phyloP scores from a whole-genome alignment of 64 coral and sea anemone genomes.

The Pocillopora verrucosa region DNA sequence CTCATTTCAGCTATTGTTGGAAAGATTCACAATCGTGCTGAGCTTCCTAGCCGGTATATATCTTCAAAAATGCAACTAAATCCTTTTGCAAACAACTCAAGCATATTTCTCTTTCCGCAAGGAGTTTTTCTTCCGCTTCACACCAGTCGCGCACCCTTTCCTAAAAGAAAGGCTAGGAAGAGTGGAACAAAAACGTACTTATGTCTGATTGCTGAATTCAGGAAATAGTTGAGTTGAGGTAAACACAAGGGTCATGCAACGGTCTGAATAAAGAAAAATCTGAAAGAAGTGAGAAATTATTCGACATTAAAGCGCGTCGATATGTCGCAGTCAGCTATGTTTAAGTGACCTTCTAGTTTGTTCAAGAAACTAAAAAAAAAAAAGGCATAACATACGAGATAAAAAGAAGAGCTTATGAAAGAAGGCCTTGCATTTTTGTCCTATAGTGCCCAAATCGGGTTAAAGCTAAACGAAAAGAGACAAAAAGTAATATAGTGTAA shows the following conservation, averaged over 20 bases:
- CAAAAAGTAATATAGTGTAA: too few species aligned
- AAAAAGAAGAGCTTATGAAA: too few species aligned
- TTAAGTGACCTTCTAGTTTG: too few species aligned
- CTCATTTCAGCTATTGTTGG: not conserved
- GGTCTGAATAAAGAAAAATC: not conserved
- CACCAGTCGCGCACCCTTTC: not conserved
- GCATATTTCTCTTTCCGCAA: not conserved
- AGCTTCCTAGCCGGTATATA: too few species aligned
- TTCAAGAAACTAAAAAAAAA: too few species aligned
- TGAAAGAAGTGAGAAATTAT: not conserved
- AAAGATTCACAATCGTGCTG: not conserved
- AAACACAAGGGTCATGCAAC: not conserved
- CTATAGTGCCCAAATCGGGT: too few species aligned
- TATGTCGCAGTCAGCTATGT: not conserved
- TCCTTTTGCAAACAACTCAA: not conserved
- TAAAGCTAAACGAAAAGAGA: too few species aligned
- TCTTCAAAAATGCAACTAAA: not conserved
- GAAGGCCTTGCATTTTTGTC: too few species aligned
- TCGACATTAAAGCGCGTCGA: not conserved
- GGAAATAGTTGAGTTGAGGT: slow-evolving; percentile 8
- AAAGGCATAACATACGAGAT: too few species aligned
- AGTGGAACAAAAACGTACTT: not conserved
- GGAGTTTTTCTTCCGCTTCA: not conserved
- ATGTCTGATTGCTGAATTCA: not conserved
- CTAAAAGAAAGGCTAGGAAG: too few species aligned